Evolutionary conservation across 2,113 vertebrate genomes (phyloP), one percentile per base, ranked within the genome.

Genomic region (Ceyx margarethae): DNA sequence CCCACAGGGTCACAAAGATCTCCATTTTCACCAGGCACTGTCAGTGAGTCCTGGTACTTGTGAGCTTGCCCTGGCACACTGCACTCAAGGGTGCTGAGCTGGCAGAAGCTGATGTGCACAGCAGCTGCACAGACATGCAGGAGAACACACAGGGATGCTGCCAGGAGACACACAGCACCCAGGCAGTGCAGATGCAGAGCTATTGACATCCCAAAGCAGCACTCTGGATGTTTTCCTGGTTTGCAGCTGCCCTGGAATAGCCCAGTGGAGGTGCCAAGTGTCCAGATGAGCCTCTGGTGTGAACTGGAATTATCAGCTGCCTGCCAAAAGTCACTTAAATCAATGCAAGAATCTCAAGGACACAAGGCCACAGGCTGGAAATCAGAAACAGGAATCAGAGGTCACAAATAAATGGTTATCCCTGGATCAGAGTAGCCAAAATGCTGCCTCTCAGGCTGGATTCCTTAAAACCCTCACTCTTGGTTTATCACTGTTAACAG

Each of bases 11-110:
- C 50, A 81, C 45, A 81, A 66, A 83, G 57, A 72, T 50, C 19
- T 53, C 14, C 1, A 6, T 83, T 87, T 88, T 57, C 62, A 86
- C 22, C 19, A 68, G 68, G 54, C 26, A 31, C 66, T 43, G 12
- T 4, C 19, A 67, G 61, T 57, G 43, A 78, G 46, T 37, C 28
- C 56, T 51, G 26, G 26, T 62, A 78, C 17, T 22, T 11, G 33
- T 0, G 0, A 66, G 33, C 25, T 60, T 0, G 0, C 31, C 15
- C 28, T 65, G 42, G 57, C 42, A 88, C 66, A 83, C 22, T 74
- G 33, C 42, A 58, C 60, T 26, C 71, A 29, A 48, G 5, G 23
- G n/a, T 22, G 50, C 23, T 25, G 37, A 33, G 11, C 37, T 4
- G 8, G 46, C 16, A 73, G 21, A 56, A 58, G 46, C 7, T 46